Conservation (phyloP, 2,888 invertebrate genomes). For the Luperina nickerlii region DNA sequence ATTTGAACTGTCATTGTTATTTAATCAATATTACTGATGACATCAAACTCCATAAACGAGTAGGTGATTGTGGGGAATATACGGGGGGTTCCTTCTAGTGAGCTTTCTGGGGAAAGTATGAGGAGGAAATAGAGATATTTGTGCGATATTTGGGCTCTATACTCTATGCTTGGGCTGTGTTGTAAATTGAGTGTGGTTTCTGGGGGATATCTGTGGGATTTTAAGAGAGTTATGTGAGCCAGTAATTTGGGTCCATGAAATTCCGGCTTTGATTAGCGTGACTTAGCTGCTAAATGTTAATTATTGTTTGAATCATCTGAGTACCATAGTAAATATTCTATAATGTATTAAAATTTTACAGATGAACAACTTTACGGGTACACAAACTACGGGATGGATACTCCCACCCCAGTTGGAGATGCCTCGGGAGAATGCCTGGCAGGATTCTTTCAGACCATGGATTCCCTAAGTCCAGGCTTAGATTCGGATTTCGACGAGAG, state of each 20-base stretch:
- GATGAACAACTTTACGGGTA: constrained; percentile 88
- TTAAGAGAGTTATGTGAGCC: not conserved
- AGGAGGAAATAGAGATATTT: not conserved
- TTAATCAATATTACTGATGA: not conserved
- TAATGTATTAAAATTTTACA: constrained; percentile 60
- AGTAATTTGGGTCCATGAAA: not conserved
- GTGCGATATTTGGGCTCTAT: not conserved
- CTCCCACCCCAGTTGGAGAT: constrained; percentile 80
- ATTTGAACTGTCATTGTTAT: constrained; percentile 1
- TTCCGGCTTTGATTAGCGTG: not conserved
- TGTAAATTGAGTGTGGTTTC: not conserved
- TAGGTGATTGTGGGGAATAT: not conserved
- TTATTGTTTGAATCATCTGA: not conserved
- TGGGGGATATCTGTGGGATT: not conserved
- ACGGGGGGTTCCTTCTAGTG: not conserved
- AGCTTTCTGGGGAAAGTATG: not conserved
- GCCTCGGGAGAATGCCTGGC: constrained; percentile 85
- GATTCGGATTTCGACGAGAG: constrained; percentile 96
- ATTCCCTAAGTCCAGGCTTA: constrained; percentile 87
- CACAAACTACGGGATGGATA: constrained; percentile 88
- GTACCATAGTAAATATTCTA: not conserved
- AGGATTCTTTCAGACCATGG: constrained; percentile 87
- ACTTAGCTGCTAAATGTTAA: not conserved
- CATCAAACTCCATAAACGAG: not conserved
- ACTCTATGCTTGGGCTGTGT: not conserved